Base-by-base conservation (phyloP, 2,113 vertebrate genomes). In the Apteryx owenii region DNA sequence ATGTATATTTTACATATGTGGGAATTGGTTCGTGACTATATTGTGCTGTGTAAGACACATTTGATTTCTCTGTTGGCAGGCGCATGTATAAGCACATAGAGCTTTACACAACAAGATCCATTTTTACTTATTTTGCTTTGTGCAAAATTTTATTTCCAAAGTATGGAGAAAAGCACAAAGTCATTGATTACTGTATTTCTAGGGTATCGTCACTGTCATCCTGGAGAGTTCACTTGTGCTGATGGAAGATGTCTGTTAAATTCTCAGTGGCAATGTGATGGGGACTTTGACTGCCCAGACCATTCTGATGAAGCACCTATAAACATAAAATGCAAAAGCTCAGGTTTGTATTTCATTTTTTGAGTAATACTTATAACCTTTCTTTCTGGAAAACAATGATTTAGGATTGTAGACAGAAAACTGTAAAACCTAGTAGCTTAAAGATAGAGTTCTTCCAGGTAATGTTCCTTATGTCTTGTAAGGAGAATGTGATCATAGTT, bases 221-320 rank as follows among this genome's bases (percentile, higher is more conserved):
- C 98, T 4, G 99, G 98, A 44, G 99, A 99, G 91, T 99, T 99
- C 93, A 98, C 98, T 81, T 99, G 99, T 66, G 98, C 99, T 68
- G 99, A 99, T 78, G 99, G 99, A 8, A 98, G 99, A 44, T 99
- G 99, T 93, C 98, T 99, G 38, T 96, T 99, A 89, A 99, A 99
- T 46, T 98, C 98, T 53, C 99, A 99, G 88, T 99, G 99, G 99
- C 99, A 99, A 81, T 99, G 99, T 95, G 99, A 99, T 23, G 99
- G 99, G 62, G 99, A 99, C 64, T 98, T 99, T 31, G 99, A 99
- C 98, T 99, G 99, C 90, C 98, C 98, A 83, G 99, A 99, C 97
- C 98, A 96, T 97, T 99, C 99, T 77, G 99, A 99, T 92, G 99
- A 99, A 96, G 98, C 99, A 44, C 99, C 99, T 44, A 96, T 99